Percentiles rank a stretch among this genome's conserved stretches.
Evolutionary conservation across 2,888 invertebrate genomes (phyloP).

Genomic region (Polydrusus tereticollis): DNA sequence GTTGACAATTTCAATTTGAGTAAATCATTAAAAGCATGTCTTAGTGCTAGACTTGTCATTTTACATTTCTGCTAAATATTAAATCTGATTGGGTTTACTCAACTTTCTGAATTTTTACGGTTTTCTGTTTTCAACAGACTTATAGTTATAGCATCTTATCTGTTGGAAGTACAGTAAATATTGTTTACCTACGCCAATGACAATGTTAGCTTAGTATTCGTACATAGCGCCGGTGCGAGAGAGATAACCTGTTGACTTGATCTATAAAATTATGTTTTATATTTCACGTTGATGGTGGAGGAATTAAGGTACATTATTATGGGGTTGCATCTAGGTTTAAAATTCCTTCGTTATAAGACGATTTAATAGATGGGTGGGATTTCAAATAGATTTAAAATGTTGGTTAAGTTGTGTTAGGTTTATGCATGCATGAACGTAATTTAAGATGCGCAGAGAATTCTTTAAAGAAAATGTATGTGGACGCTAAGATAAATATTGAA

Average conservation of each 20-base stretch:
- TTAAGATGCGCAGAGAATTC: too few relatives aligned
- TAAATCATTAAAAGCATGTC: too few relatives aligned
- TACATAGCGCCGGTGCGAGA: slow-evolving; percentile 39
- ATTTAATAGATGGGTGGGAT: slow-evolving; percentile 21
- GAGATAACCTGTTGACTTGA: slow-evolving; percentile 40
- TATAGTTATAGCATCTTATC: too few relatives aligned
- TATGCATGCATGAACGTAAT: too few relatives aligned
- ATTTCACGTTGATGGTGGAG: slow-evolving; percentile 31
- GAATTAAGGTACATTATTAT: slow-evolving; percentile 18
- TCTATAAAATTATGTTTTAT: slow-evolving; percentile 40
- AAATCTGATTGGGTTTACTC: too few relatives aligned
- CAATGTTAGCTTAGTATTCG: neutral
- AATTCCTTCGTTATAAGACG: slow-evolving; percentile 15
- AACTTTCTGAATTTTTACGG: too few relatives aligned
- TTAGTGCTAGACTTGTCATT: too few relatives aligned
- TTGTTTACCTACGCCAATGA: slow-evolving; percentile 2
- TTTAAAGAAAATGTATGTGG: neutral
- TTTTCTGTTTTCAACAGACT: too few relatives aligned
- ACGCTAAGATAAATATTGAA: too few relatives aligned
- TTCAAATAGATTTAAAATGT: slow-evolving; percentile 10
- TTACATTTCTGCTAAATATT: too few relatives aligned
- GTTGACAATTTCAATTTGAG: too few relatives aligned
- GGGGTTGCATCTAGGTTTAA: slow-evolving; percentile 20
- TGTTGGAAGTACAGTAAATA: too few relatives aligned
- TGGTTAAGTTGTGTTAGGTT: neutral